A percentile compares a stretch with the other conserved stretches of the same genome.
phyloP scores from a whole-genome alignment of 64 coral and sea anemone species.

The Pachyseris speciosa region DNA sequence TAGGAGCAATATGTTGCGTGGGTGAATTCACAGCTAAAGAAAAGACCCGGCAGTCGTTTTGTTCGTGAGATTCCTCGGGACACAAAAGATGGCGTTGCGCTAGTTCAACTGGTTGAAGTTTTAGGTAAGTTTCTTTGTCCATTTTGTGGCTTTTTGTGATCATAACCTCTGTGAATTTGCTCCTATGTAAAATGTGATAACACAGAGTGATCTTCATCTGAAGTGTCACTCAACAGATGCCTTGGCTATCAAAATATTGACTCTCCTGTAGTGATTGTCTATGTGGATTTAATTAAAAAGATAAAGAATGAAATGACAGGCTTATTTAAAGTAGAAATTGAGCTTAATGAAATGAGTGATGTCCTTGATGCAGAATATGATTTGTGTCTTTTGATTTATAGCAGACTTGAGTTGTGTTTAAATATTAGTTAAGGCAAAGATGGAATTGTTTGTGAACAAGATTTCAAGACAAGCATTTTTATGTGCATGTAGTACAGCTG shows the following conservation, averaged over 20 bases:
- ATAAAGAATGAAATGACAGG: not conserved
- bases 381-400: too few relatives aligned
- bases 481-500: too few relatives aligned
- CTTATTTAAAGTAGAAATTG: too few relatives aligned
- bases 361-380: too few relatives aligned
- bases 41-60: slow-evolving; percentile 84
- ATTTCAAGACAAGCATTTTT: too few relatives aligned
- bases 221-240: slow-evolving; percentile 1
- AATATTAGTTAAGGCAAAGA: too few relatives aligned
- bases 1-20: slow-evolving; percentile 87
- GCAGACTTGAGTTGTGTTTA: too few relatives aligned
- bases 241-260: slow-evolving; percentile 26
- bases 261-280: not conserved
- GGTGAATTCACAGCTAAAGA: slow-evolving; percentile 97
- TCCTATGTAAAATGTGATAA: not conserved
- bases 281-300: not conserved
- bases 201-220: not conserved
- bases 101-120: slow-evolving; percentile 94
- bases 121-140: slow-evolving; percentile 72
- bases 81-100: slow-evolving; percentile 95
- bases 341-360: too few relatives aligned
- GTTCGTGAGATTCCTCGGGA: slow-evolving; percentile 87
- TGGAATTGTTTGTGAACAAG: too few relatives aligned
- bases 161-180: not conserved
- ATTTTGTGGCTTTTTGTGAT: too few relatives aligned